Evolutionary conservation across 2,797 vertebrate species (phyloP).

Genomic region (Centroberyx gerrardi): DNA sequence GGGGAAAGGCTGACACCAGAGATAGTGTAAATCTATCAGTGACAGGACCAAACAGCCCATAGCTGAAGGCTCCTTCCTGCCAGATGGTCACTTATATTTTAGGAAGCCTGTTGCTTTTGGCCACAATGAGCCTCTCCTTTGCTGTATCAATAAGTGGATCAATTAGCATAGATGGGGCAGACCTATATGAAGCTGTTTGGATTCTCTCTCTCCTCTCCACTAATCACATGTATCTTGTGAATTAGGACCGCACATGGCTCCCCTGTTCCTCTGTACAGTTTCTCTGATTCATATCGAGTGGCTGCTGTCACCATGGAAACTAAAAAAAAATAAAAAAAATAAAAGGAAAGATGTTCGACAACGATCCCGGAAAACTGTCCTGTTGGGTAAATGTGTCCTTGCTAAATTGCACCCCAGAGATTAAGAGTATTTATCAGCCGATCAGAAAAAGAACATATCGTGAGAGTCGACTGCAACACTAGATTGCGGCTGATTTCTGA

Average conservation of each 20-base stretch:
- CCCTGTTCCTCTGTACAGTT: constrained; percentile 41
- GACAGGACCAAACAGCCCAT: neutral
- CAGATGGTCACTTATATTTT: constrained; percentile 51
- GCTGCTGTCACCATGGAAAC: constrained; percentile 65
- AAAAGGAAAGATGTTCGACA: constrained; percentile 53
- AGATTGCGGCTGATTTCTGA: neutral
- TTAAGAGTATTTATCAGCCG: constrained; percentile 12
- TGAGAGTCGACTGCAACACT: too few relatives aligned
- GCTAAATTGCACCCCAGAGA: constrained; percentile 13
- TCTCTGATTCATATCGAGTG: constrained; percentile 47
- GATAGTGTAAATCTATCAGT: constrained; percentile 31
- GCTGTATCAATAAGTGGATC: constrained; percentile 52
- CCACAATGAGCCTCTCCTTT: constrained; percentile 27
- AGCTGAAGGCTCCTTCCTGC: constrained; percentile 61
- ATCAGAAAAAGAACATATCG: too few relatives aligned
- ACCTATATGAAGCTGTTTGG: constrained; percentile 42
- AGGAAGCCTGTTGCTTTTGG: constrained; percentile 23
- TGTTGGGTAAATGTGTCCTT: constrained; percentile 14
- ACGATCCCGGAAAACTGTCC: constrained; percentile 23
- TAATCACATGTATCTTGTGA: constrained; percentile 63
- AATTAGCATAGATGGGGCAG: constrained; percentile 51
- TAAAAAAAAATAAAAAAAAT: constrained; percentile 54
- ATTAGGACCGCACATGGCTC: constrained; percentile 59
- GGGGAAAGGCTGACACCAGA: constrained; percentile 15
- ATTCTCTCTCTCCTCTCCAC: constrained; percentile 48